Conservation (phyloP, 2,888 invertebrate genomes). For the Euclidia mi region DNA sequence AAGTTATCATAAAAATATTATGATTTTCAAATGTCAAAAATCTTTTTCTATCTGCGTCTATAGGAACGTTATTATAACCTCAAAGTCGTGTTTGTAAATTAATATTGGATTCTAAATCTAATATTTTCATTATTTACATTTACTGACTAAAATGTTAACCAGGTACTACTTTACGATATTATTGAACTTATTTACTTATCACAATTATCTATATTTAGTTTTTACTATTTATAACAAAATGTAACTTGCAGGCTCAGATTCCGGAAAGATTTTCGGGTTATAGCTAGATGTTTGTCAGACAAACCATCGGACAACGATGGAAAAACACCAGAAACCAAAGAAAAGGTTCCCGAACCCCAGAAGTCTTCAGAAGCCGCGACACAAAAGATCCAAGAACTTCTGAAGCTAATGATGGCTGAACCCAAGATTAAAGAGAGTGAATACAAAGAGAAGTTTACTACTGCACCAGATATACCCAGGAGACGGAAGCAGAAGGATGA, state of each 20-base stretch:
- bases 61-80: constrained; percentile 53
- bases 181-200: too few species aligned
- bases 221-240: too few species aligned
- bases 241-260: constrained; percentile 67
- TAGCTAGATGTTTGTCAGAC: constrained; percentile 70
- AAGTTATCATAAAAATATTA: too few species aligned
- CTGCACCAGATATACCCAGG: constrained; percentile 74
- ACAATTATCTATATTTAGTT: too few species aligned
- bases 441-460: constrained; percentile 76
- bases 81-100: constrained; percentile 21
- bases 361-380: constrained; percentile 64
- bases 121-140: too few species aligned
- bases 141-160: constrained; percentile 54
- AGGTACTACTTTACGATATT: too few species aligned
- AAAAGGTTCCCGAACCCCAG: constrained; percentile 45
- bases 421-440: constrained; percentile 78
- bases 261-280: constrained; percentile 64
- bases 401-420: constrained; percentile 81
- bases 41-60: background rate
- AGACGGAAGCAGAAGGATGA: constrained; percentile 67
- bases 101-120: background rate
- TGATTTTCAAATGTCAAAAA: background rate
- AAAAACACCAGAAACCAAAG: constrained; percentile 61
- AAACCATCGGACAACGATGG: constrained; percentile 73
- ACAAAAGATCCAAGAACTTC: constrained; percentile 81